Conservation (phyloP, 2,888 invertebrate species). For the Plebejus argus region DNA sequence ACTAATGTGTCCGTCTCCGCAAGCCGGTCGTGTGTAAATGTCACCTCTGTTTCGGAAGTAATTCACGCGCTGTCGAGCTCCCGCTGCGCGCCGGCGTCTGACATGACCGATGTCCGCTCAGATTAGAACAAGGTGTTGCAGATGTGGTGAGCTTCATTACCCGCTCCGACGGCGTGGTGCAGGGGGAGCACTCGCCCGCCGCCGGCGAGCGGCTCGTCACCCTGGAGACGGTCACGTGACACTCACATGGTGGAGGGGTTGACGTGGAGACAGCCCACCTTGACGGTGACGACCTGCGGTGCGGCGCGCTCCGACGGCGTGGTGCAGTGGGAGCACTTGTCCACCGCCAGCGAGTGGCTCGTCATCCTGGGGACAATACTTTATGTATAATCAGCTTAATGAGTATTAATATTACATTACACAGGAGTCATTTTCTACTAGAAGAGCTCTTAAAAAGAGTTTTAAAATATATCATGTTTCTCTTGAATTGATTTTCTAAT, state of each 20-base stretch:
- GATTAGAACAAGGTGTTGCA: neutral
- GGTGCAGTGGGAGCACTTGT: conserved; percentile 64
- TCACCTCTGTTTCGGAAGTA: neutral
- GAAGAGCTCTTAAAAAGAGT: too few relatives aligned
- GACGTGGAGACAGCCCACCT: conserved; percentile 69
- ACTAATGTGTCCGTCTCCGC: neutral
- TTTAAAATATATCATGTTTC: too few relatives aligned
- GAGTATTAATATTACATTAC: too few relatives aligned
- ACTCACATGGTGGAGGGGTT: conserved; percentile 67
- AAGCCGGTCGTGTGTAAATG: neutral
- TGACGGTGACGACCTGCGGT: conserved; percentile 58
- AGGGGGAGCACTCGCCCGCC: neutral
- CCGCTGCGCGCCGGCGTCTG: neutral
- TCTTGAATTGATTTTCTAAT: too few relatives aligned
- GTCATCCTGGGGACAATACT: conserved; percentile 51
- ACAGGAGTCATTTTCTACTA: too few relatives aligned
- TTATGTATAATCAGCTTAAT: too few relatives aligned
- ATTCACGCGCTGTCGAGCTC: neutral
- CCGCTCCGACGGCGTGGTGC: neutral
- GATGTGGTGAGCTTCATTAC: neutral
- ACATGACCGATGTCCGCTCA: neutral
- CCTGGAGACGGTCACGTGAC: neutral
- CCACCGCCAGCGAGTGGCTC: conserved; percentile 57
- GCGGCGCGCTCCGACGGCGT: conserved; percentile 64
- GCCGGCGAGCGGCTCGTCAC: neutral